Percentiles rank a stretch among this genome's conserved stretches.
phyloP scores from a whole-genome alignment of 2,888 invertebrate genomes.

The Acanthosepion esculentum region DNA sequence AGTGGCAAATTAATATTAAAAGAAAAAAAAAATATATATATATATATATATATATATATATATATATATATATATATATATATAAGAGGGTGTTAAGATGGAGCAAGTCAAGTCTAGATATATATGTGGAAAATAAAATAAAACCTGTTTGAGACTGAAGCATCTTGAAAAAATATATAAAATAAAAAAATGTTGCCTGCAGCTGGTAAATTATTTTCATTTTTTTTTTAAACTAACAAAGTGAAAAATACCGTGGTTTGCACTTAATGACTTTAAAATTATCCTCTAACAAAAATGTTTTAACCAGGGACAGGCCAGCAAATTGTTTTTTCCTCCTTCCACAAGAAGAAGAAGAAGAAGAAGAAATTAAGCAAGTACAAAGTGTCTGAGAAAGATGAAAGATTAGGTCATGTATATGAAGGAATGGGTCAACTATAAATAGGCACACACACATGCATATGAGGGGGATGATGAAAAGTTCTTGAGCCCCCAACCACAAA shows the following conservation, averaged over 20 bases:
- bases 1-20: no score
- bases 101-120: no score
- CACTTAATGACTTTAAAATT: neutral
- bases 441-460: neutral
- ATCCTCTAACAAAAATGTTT: neutral
- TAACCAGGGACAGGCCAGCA: neutral
- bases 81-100: no score
- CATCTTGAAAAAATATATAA: neutral
- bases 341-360: no score
- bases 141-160: neutral
- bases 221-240: neutral
- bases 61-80: no score
- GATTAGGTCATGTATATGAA: neutral
- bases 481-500: no score
- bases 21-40: no score
- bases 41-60: no score
- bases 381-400: constrained; percentile 33
- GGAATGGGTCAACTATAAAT: neutral
- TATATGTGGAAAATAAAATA: neutral
- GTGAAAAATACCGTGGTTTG: neutral
- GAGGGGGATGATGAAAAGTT: no score
- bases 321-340: neutral
- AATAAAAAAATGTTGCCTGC: neutral
- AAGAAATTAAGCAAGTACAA: neutral
- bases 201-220: constrained; percentile 7